phyloP scores from a whole-genome alignment of 1,140 invertebrate genomes.

The Glomeris maerens region DNA sequence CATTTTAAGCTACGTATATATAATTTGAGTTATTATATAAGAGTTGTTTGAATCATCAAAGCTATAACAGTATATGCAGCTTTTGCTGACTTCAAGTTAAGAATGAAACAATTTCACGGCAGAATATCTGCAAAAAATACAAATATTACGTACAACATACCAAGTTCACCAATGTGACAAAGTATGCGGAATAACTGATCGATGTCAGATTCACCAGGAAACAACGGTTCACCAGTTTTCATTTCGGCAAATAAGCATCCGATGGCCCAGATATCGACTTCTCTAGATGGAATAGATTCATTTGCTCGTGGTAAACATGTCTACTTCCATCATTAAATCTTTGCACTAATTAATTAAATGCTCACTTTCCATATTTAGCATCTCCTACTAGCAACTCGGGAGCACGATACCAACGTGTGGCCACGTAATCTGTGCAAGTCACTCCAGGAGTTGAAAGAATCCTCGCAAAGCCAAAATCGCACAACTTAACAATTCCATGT shows the following conservation, averaged over 20 bases:
- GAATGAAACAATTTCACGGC: conserved; percentile 2
- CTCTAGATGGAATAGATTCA: conserved; percentile 25
- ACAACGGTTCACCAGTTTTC: conserved; percentile 64
- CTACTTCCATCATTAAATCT: no score
- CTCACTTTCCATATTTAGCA: conserved; percentile 37
- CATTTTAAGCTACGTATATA: neutral
- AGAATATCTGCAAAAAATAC: neutral
- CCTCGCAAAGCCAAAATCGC: conserved; percentile 76
- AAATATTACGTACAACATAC: no score
- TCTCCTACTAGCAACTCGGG: conserved; percentile 70
- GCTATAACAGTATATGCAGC: conserved; percentile 4
- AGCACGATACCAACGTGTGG: conserved; percentile 71
- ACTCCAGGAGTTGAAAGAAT: conserved; percentile 42
- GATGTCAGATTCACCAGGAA: conserved; percentile 79
- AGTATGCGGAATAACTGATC: conserved; percentile 77
- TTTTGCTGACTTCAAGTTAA: neutral
- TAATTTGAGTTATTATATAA: neutral
- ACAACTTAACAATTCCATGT: conserved; percentile 66
- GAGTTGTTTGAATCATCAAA: neutral
- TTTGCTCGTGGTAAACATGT: no score
- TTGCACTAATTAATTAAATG: no score
- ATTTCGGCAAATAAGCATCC: conserved; percentile 79
- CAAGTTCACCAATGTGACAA: conserved; percentile 52
- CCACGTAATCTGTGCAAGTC: conserved; percentile 65
- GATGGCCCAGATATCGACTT: conserved; percentile 79